Conservation (phyloP, 2,113 vertebrate genomes). For the Ictalurus furcatus region DNA sequence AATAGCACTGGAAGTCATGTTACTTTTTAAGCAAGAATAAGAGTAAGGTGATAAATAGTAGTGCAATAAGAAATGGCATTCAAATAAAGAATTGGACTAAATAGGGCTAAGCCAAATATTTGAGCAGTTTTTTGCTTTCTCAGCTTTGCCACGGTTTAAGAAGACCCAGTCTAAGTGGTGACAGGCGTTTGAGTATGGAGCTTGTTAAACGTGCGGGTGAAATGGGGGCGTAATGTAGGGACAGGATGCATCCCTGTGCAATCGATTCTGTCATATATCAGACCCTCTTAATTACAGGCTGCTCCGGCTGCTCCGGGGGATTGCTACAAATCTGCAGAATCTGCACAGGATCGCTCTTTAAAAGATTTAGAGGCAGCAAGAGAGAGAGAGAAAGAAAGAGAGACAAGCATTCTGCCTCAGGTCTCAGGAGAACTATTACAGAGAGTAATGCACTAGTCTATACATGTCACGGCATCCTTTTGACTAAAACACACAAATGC, state of each 20-base stretch:
- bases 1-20: not conserved
- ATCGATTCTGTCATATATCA: slow-evolving; percentile 46
- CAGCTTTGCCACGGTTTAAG: not conserved
- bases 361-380: slow-evolving; percentile 25
- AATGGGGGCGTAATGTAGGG: slow-evolving; percentile 31
- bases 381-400: slow-evolving; percentile 9
- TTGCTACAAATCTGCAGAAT: slow-evolving; percentile 42
- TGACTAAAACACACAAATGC: slow-evolving; percentile 9
- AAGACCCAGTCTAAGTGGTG: not conserved
- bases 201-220: slow-evolving; percentile 33
- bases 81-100: not conserved
- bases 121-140: not conserved
- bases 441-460: slow-evolving; percentile 33
- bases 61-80: not conserved
- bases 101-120: not conserved
- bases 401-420: not conserved
- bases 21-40: not conserved
- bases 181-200: slow-evolving; percentile 18
- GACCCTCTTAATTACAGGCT: slow-evolving; percentile 40
- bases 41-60: not conserved
- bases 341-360: slow-evolving; percentile 22
- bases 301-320: not conserved
- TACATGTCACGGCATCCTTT: slow-evolving; percentile 8
- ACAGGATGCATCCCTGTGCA: slow-evolving; percentile 2
- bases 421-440: slow-evolving; percentile 35